Evolutionary conservation across 2,113 vertebrate species (phyloP).

Genomic region (Fulmarus glacialis): DNA sequence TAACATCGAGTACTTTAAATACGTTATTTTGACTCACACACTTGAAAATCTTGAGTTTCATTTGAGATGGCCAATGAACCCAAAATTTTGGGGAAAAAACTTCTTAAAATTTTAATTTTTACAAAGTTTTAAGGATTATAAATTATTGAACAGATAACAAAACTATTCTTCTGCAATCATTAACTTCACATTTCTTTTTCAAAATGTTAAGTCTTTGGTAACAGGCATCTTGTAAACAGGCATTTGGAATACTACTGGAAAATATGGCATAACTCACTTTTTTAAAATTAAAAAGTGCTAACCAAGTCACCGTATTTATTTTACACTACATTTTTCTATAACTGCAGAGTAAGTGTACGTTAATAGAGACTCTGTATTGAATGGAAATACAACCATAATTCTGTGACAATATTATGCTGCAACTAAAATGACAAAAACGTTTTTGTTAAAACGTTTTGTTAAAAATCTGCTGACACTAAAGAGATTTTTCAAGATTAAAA

Average conservation of each 20-base stretch:
- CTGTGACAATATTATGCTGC: conserved; percentile 20
- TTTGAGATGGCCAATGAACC: background rate
- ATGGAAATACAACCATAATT: conserved; percentile 41
- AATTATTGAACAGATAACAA: background rate
- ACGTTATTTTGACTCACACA: background rate
- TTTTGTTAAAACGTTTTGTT: conserved; percentile 24
- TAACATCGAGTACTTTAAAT: background rate
- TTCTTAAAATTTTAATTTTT: background rate
- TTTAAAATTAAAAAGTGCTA: background rate
- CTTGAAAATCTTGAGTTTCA: background rate
- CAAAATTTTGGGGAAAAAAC: background rate
- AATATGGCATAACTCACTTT: background rate
- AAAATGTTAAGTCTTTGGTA: background rate
- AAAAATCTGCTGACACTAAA: conserved; percentile 15
- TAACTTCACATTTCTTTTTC: background rate
- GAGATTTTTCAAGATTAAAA: conserved; percentile 33
- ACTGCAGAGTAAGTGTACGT: background rate
- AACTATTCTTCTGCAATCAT: background rate
- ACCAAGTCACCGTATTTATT: background rate
- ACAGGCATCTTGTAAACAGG: background rate
- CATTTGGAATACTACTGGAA: background rate
- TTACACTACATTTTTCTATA: background rate
- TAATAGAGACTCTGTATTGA: background rate
- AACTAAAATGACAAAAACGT: conserved; percentile 25
- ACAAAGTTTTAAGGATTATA: background rate